Conservation (phyloP, 2,797 vertebrate genomes). For the Psittacula derbiana region DNA sequence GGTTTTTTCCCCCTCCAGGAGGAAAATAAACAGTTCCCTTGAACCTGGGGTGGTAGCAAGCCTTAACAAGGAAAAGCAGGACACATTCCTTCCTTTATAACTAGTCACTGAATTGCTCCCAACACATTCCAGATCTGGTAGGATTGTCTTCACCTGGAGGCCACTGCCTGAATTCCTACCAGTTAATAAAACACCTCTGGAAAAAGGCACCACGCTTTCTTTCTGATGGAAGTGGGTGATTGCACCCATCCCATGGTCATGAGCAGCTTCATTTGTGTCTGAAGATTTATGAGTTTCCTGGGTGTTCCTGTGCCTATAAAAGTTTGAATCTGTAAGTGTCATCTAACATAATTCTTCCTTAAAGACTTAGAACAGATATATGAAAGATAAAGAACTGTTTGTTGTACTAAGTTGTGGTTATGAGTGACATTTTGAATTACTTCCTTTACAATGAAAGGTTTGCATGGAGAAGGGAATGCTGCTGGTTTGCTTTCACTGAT, state of each 20-base stretch:
- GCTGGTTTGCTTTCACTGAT: constrained; percentile 29
- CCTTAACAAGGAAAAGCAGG: constrained; percentile 59
- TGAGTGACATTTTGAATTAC: constrained; percentile 42
- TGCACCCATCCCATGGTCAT: background rate
- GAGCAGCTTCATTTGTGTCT: constrained; percentile 4
- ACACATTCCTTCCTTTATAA: constrained; percentile 57
- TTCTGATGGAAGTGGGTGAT: background rate
- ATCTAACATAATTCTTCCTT: constrained; percentile 37
- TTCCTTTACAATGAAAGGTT: constrained; percentile 48
- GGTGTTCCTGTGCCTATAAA: background rate
- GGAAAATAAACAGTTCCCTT: constrained; percentile 61
- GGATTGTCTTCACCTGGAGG: constrained; percentile 56
- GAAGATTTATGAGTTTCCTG: constrained; percentile 11
- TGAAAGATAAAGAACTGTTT: background rate
- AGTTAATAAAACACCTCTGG: constrained; percentile 10
- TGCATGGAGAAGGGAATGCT: constrained; percentile 1
- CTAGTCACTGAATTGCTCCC: constrained; percentile 41
- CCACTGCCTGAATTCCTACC: constrained; percentile 53
- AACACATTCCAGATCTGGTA: constrained; percentile 62
- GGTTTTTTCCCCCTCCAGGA: background rate
- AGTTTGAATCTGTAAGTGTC: background rate
- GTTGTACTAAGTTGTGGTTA: background rate
- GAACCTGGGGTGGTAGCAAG: constrained; percentile 56
- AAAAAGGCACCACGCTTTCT: background rate
- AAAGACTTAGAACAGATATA: background rate